Evolutionary conservation across 2,797 vertebrate species (phyloP).

Genomic region (Acanthurus tractus): DNA sequence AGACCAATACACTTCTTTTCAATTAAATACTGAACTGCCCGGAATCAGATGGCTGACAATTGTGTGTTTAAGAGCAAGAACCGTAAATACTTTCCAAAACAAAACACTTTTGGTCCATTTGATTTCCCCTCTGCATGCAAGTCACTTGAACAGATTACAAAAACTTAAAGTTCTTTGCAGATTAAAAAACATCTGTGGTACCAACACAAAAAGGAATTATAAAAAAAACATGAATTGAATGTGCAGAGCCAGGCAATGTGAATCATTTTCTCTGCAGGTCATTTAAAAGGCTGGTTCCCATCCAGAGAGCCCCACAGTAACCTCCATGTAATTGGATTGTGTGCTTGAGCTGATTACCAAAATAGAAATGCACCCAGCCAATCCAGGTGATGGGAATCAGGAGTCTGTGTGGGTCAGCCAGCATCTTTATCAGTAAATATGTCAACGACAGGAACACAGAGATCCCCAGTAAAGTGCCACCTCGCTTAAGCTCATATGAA

Average conservation of each 20-base stretch:
- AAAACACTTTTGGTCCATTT: neutral
- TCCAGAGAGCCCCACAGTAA: slow-evolving; percentile 58
- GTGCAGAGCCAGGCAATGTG: slow-evolving; percentile 14
- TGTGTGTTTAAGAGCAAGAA: neutral
- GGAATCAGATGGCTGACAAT: neutral
- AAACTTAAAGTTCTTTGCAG: neutral
- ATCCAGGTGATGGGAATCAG: slow-evolving; percentile 77
- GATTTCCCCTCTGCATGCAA: slow-evolving; percentile 3
- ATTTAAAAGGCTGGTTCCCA: slow-evolving; percentile 42
- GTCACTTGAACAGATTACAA: neutral
- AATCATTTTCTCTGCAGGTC: slow-evolving; percentile 50
- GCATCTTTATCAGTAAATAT: slow-evolving; percentile 60
- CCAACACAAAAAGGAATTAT: neutral
- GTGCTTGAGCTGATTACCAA: slow-evolving; percentile 79
- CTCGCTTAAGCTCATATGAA: neutral
- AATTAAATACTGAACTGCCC: neutral
- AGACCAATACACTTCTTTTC: neutral
- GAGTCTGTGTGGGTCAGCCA: slow-evolving; percentile 60
- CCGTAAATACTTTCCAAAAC: neutral
- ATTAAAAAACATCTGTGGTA: neutral
- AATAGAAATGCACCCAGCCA: slow-evolving; percentile 75
- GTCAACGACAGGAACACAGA: slow-evolving; percentile 21
- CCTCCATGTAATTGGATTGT: slow-evolving; percentile 82
- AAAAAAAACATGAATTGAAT: slow-evolving; percentile 20
- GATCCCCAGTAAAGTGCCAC: neutral